A percentile compares a stretch with the other conserved stretches of the same genome.
These are phyloP conservation scores for Leptarthrus brevirostris DNA, from an alignment of 2,888 invertebrate genomes.

Conservation along the genomic window DNA sequence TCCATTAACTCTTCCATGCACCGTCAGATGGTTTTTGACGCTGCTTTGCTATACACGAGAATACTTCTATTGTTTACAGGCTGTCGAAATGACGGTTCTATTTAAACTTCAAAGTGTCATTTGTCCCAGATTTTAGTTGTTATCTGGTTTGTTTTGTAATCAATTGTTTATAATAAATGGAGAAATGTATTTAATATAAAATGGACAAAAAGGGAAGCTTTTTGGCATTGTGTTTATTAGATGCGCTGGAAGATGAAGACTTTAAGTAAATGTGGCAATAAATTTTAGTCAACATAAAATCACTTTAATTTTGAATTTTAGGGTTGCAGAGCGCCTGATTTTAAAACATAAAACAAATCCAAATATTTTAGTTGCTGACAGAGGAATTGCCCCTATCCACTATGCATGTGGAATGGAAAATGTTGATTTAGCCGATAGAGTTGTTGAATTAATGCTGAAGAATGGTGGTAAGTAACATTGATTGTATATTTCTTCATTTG, in stretches of 20 bases:
- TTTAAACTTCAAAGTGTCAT: too few species aligned
- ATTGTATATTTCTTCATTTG: too few species aligned
- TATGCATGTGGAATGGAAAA: slow-evolving; percentile 80
- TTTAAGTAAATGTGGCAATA: slow-evolving; percentile 56
- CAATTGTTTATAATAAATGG: too few species aligned
- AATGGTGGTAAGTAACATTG: slow-evolving; percentile 76
- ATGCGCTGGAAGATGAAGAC: slow-evolving; percentile 65
- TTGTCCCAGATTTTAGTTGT: too few species aligned
- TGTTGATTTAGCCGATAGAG: slow-evolving; percentile 72
- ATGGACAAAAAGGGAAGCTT: slow-evolving; percentile 64
- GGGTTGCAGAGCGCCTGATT: slow-evolving; percentile 58
- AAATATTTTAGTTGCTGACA: slow-evolving; percentile 76
- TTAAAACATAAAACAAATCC: slow-evolving; percentile 70
- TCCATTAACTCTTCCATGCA: too few species aligned
- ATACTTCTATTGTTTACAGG: too few species aligned
- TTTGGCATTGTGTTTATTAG: slow-evolving; percentile 63
- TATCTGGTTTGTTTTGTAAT: too few species aligned
- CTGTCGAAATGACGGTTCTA: too few species aligned
- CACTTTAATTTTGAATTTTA: neutral
- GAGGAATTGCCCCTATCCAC: slow-evolving; percentile 81
- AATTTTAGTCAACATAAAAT: neutral
- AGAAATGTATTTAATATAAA: neutral
- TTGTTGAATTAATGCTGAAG: slow-evolving; percentile 75
- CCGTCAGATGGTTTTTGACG: too few species aligned
- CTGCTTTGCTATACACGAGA: too few species aligned